Conservation (phyloP, 2,888 invertebrate species). For the Caenorhabditis sinica region DNA sequence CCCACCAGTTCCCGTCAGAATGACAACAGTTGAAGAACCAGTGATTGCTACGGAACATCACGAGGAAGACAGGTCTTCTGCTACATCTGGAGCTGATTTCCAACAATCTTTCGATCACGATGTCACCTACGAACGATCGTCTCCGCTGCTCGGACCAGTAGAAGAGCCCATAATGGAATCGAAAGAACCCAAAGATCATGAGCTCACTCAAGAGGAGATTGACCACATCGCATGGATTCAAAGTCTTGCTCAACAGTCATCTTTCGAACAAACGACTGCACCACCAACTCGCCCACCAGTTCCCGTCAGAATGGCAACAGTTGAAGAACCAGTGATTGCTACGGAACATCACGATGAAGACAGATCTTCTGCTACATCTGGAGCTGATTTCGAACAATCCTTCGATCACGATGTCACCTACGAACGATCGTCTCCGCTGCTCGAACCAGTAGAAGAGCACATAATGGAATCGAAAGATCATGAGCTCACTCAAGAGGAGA, state of each 20-base stretch:
- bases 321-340: neutral
- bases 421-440: neutral
- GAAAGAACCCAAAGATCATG: too few relatives aligned
- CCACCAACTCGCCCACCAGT: too few relatives aligned
- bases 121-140: too few relatives aligned
- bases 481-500: neutral
- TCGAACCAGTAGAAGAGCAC: neutral
- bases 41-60: neutral
- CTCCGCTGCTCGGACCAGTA: too few relatives aligned
- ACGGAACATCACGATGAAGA: neutral
- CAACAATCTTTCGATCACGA: too few relatives aligned
- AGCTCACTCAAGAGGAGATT: too few relatives aligned
- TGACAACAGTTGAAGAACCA: constrained; percentile 4
- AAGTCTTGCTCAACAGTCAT: too few relatives aligned
- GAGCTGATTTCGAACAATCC: neutral
- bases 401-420: neutral
- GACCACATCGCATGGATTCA: too few relatives aligned
- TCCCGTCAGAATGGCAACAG: neutral
- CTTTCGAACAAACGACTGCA: too few relatives aligned
- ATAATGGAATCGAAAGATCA: neutral
- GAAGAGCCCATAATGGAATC: too few relatives aligned
- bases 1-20: too few relatives aligned
- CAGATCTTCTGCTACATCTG: neutral
- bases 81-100: too few relatives aligned
- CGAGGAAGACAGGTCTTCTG: neutral